A percentile compares a stretch with the other conserved stretches of the same genome.
These are phyloP conservation scores for Lepetodrilus schrolli DNA, from an alignment of 2,888 invertebrate genomes.

Conservation along the genomic window DNA sequence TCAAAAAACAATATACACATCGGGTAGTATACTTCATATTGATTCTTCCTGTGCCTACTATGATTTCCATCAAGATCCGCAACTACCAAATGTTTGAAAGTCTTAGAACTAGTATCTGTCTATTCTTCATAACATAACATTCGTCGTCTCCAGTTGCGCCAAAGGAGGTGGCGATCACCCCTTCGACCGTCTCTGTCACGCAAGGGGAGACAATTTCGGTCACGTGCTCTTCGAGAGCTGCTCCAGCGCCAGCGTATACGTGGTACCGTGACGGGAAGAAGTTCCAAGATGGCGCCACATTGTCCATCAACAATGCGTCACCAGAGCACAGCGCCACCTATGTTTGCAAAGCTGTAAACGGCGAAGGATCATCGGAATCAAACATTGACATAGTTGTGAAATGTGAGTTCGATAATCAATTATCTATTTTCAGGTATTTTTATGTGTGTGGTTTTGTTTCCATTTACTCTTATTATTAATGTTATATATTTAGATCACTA, in stretches of 20 bases:
- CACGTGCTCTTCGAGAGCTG: not conserved
- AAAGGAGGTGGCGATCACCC: not conserved
- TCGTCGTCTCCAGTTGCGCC: not conserved
- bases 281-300: not conserved
- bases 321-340: not conserved
- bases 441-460: too few species aligned
- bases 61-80: too few species aligned
- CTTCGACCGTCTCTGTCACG: not conserved
- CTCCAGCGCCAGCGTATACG: not conserved
- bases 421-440: too few species aligned
- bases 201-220: constrained; percentile 11
- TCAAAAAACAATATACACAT: too few species aligned
- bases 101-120: too few species aligned
- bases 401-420: too few species aligned
- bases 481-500: too few species aligned
- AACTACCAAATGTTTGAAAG: too few species aligned
- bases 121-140: too few species aligned
- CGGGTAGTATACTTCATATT: too few species aligned
- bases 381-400: not conserved
- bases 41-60: too few species aligned
- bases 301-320: not conserved
- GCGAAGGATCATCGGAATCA: not conserved
- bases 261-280: not conserved
- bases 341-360: not conserved
- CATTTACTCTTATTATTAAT: too few species aligned